phyloP scores from a whole-genome alignment of 1,140 invertebrate species.

The Gryon sp. region DNA sequence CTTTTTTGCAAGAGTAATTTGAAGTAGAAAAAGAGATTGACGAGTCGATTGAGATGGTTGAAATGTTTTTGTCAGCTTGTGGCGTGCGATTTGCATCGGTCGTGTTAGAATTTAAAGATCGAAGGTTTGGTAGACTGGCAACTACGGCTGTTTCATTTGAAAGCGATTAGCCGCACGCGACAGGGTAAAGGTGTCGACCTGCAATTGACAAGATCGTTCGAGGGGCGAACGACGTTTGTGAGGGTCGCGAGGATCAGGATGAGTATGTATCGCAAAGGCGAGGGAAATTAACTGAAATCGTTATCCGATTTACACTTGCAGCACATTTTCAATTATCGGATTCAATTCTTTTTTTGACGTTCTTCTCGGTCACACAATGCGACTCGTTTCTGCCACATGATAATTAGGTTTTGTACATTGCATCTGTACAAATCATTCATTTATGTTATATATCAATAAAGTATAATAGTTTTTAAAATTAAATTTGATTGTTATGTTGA shows the following conservation, averaged over 20 bases:
- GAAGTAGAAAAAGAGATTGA: constrained; percentile 37
- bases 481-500: too few relatives aligned
- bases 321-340: constrained; percentile 60
- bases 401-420: constrained; percentile 42
- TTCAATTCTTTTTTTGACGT: constrained; percentile 57
- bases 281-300: constrained; percentile 74
- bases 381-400: constrained; percentile 38
- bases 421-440: too few relatives aligned
- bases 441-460: too few relatives aligned
- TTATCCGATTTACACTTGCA: constrained; percentile 67
- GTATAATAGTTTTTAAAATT: too few relatives aligned
- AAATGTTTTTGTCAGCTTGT: constrained; percentile 58
- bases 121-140: constrained; percentile 46
- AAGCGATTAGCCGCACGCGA: constrained; percentile 78
- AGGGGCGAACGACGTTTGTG: constrained; percentile 64
- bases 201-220: constrained; percentile 76
- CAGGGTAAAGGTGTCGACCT: constrained; percentile 77
- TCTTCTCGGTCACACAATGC: constrained; percentile 13
- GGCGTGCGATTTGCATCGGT: constrained; percentile 53
- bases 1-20: too few relatives aligned
- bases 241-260: constrained; percentile 61
- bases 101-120: constrained; percentile 61
- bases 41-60: constrained; percentile 41
- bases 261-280: constrained; percentile 64
- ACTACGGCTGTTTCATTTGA: constrained; percentile 72